Base-by-base conservation (phyloP, 1,140 invertebrate species). In the Diachasma alloeum region DNA sequence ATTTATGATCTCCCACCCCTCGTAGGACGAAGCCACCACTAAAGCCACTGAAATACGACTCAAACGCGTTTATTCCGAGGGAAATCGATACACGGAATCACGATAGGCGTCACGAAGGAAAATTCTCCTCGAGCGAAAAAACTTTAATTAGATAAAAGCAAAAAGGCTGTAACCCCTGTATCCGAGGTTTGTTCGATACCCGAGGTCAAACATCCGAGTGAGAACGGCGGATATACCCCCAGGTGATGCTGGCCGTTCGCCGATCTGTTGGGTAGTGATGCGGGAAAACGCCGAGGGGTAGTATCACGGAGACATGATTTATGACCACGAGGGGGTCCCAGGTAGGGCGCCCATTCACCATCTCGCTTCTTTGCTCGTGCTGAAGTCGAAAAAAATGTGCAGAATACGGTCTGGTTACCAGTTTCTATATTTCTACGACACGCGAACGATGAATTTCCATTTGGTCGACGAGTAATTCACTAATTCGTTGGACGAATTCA, bases 241-340 rank as follows among this genome's bases (percentile, higher is more conserved):
- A 89, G 87, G 86, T 88, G 83, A 88, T 87, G 85, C 84, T 87
- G 82, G 81, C 77, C 80, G 81, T 83, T 84, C 82, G 85, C 78
- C 81, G 83, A 84, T 85, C 81, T 78, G 77, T 78, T 79, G 79
- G 82, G 81, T 85, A 85, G 82, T 84, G 86, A 75, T 84, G 80
- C 80, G 81, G 83, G 77, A 73, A 82, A 83, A 85, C 73, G 80
- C 78, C 83, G 84, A 81, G 83, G 85, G 85, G 84, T 85, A 82
- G 87, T 84, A 83, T 82, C 82, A 80, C 82, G 86, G 85, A 85
- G 85, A 87, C 84, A 88, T 89, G 87, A 89, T 89, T 90, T 88
- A 90, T 90, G 86, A 87, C 71, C 82, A 79, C 75, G 76, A 79
- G 68, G 78, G 84, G 85, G 82, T 83, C 85, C 66, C 87, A 89